phyloP scores from a whole-genome alignment of 2,797 vertebrate genomes.

The Pteropus rufus region DNA sequence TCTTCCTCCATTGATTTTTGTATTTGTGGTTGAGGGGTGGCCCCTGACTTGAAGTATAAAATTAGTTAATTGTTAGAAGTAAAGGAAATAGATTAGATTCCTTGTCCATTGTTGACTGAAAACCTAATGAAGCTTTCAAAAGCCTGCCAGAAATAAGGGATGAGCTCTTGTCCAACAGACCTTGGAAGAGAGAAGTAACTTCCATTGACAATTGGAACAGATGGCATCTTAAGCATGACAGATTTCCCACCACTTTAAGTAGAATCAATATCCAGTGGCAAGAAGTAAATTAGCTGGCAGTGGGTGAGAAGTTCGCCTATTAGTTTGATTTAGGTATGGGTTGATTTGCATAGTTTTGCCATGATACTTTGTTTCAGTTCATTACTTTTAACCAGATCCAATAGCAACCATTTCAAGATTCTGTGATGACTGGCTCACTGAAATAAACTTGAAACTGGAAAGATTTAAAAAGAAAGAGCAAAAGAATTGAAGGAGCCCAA shows the following conservation, averaged over 20 bases:
- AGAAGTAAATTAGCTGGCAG: slow-evolving; percentile 71
- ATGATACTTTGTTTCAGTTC: slow-evolving; percentile 78
- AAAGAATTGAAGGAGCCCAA: slow-evolving; percentile 30
- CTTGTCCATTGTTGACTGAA: background rate
- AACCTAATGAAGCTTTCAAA: slow-evolving; percentile 64
- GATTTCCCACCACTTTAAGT: slow-evolving; percentile 62
- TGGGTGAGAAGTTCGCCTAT: slow-evolving; percentile 67
- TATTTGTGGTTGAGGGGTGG: background rate
- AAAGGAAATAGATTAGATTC: slow-evolving; percentile 54
- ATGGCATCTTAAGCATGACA: slow-evolving; percentile 74
- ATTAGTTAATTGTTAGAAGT: slow-evolving; percentile 44
- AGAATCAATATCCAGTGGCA: slow-evolving; percentile 71
- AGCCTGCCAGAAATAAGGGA: slow-evolving; percentile 24
- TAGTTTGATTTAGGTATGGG: slow-evolving; percentile 75
- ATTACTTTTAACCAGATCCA: slow-evolving; percentile 72
- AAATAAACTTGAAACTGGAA: slow-evolving; percentile 60
- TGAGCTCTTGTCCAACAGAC: slow-evolving; percentile 45
- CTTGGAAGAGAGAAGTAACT: slow-evolving; percentile 51
- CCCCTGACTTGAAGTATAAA: slow-evolving; percentile 10
- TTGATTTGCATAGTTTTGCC: slow-evolving; percentile 79
- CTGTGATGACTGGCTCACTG: slow-evolving; percentile 50
- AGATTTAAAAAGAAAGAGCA: slow-evolving; percentile 52
- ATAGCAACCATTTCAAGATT: slow-evolving; percentile 59
- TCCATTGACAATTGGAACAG: slow-evolving; percentile 63
- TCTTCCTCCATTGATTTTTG: background rate